phyloP scores from a whole-genome alignment of 2,888 invertebrate genomes.

The Dolichomitus sp. region DNA sequence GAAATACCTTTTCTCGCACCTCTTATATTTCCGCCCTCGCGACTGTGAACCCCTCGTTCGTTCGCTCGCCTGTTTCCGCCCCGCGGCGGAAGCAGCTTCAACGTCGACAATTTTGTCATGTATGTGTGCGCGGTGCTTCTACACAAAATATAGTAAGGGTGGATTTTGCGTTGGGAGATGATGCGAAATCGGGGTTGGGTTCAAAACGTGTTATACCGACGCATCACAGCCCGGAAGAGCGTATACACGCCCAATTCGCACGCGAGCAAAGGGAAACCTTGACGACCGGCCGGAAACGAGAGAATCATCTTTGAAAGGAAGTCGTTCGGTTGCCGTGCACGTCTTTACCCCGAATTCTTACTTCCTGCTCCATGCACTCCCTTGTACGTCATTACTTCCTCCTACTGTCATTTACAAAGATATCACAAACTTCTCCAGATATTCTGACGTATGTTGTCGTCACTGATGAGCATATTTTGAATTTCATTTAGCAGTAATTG shows the following conservation, averaged over 20 bases:
- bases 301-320: slow-evolving; percentile 53
- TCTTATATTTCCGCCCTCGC: slow-evolving; percentile 55
- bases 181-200: slow-evolving; percentile 44
- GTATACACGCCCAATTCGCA: slow-evolving; percentile 41
- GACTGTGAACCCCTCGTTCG: slow-evolving; percentile 44
- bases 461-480: neutral
- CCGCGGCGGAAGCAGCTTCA: slow-evolving; percentile 56
- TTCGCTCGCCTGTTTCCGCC: slow-evolving; percentile 46
- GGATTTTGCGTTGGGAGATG: slow-evolving; percentile 41
- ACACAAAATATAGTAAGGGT: slow-evolving; percentile 21
- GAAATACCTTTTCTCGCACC: slow-evolving; percentile 28
- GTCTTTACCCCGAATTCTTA: slow-evolving; percentile 25
- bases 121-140: slow-evolving; percentile 19
- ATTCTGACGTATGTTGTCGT: neutral
- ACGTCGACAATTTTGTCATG: slow-evolving; percentile 47
- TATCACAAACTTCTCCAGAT: neutral
- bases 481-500: neutral
- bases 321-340: slow-evolving; percentile 18
- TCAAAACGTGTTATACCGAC: slow-evolving; percentile 20
- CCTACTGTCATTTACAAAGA: neutral
- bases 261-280: slow-evolving; percentile 62
- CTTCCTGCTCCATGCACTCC: slow-evolving; percentile 19
- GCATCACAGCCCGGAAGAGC: slow-evolving; percentile 37
- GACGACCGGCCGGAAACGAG: slow-evolving; percentile 70
- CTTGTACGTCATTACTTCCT: neutral